Conservation (phyloP, 2,888 invertebrate species). For the Maniola hyperantus region DNA sequence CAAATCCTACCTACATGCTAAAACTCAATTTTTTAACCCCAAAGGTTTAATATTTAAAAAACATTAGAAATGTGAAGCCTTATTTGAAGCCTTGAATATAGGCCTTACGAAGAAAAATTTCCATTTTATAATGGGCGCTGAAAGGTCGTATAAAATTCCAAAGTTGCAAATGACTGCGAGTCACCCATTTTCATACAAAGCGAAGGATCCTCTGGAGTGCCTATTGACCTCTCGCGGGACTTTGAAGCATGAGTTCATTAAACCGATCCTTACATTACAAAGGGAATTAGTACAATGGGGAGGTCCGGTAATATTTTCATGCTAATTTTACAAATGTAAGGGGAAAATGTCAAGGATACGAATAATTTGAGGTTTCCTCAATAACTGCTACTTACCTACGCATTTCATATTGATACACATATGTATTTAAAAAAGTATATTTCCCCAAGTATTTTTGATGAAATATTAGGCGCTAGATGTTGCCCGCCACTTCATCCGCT, state of each 20-base stretch:
- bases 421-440: neutral
- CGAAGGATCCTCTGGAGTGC: constrained; percentile 19
- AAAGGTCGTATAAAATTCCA: constrained; percentile 35
- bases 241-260: constrained; percentile 25
- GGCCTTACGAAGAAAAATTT: constrained; percentile 15
- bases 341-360: neutral
- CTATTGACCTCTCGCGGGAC: constrained; percentile 24
- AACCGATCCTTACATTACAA: constrained; percentile 19
- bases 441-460: no score
- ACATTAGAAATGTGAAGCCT: neutral
- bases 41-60: neutral
- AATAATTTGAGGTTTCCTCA: neutral
- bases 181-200: constrained; percentile 21
- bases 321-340: constrained; percentile 16
- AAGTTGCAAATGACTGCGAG: constrained; percentile 26
- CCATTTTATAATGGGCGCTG: constrained; percentile 28
- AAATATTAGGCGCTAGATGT: no score
- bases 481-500: no score
- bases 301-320: constrained; percentile 10
- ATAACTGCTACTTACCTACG: neutral
- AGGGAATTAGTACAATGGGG: constrained; percentile 21
- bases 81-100: neutral
- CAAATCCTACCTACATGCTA: no score
- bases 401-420: neutral
- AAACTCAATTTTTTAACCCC: no score